These are phyloP conservation scores for Diplolepis rosae DNA, from an alignment of 2,888 invertebrate species.

Conservation along the genomic window DNA sequence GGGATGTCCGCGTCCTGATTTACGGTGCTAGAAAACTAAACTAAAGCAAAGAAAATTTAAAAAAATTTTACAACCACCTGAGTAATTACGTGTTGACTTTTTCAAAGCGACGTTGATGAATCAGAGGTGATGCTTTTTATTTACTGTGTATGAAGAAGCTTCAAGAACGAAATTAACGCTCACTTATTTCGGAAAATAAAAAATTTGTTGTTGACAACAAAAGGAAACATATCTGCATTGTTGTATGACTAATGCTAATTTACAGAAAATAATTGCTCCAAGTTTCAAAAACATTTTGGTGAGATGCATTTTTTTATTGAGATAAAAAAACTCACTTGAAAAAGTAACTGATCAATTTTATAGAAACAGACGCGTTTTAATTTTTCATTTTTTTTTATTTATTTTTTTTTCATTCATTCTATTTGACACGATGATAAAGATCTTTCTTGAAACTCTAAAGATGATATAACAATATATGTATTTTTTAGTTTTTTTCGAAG, in stretches of 20 bases:
- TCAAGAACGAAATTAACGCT: neutral
- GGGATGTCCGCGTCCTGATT: slow-evolving; percentile 27
- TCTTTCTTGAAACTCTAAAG: too few relatives aligned
- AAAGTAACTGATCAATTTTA: too few relatives aligned
- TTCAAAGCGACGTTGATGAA: neutral
- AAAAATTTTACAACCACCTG: slow-evolving; percentile 29
- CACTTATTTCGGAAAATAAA: neutral
- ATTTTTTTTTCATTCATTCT: too few relatives aligned
- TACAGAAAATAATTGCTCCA: neutral
- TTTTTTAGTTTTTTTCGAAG: too few relatives aligned
- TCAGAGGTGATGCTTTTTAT: neutral
- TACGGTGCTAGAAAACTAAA: neutral
- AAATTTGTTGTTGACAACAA: neutral
- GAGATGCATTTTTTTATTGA: too few relatives aligned
- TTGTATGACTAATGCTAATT: neutral
- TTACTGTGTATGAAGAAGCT: neutral
- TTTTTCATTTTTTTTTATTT: too few relatives aligned
- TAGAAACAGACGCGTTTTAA: too few relatives aligned
- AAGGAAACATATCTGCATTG: neutral
- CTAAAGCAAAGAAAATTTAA: slow-evolving; percentile 15
- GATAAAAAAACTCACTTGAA: too few relatives aligned
- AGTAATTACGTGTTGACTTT: slow-evolving; percentile 12
- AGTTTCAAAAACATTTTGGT: too few relatives aligned
- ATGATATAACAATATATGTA: too few relatives aligned
- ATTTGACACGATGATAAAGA: too few relatives aligned